A percentile compares a stretch with the other conserved stretches of the same genome.
Conservation (phyloP, 2,797 vertebrate genomes). For the Nasua narica region DNA sequence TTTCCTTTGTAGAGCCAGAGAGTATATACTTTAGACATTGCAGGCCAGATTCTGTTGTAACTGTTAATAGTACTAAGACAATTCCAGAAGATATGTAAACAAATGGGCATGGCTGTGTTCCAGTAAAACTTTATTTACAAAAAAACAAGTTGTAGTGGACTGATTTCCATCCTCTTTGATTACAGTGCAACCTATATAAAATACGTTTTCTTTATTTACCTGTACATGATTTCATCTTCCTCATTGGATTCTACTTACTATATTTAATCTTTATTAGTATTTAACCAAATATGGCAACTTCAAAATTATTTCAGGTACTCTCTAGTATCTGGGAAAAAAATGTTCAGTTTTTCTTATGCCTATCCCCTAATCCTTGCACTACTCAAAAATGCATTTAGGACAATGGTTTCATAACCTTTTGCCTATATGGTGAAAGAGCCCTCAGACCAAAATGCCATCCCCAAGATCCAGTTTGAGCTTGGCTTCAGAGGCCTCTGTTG, state of each 20-base stretch:
- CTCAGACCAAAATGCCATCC: neutral
- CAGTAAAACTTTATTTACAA: neutral
- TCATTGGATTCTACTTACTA: neutral
- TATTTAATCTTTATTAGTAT: neutral
- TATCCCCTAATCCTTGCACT: neutral
- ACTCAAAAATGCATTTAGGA: neutral
- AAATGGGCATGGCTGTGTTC: neutral
- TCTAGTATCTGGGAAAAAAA: neutral
- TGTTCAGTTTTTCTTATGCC: neutral
- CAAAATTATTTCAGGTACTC: neutral
- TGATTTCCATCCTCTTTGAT: neutral
- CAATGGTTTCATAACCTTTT: neutral
- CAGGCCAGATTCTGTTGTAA: neutral
- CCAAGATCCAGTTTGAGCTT: neutral
- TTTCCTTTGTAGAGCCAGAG: neutral
- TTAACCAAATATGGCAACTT: neutral
- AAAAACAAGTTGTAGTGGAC: neutral
- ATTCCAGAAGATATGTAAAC: neutral
- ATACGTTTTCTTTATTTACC: neutral
- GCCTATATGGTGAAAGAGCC: neutral
- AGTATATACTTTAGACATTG: neutral
- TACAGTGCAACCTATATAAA: neutral
- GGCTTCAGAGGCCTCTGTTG: neutral
- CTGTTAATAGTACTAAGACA: neutral
- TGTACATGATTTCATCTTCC: neutral